Conservation (phyloP, 2,888 invertebrate species). For the Chironomus tentans region DNA sequence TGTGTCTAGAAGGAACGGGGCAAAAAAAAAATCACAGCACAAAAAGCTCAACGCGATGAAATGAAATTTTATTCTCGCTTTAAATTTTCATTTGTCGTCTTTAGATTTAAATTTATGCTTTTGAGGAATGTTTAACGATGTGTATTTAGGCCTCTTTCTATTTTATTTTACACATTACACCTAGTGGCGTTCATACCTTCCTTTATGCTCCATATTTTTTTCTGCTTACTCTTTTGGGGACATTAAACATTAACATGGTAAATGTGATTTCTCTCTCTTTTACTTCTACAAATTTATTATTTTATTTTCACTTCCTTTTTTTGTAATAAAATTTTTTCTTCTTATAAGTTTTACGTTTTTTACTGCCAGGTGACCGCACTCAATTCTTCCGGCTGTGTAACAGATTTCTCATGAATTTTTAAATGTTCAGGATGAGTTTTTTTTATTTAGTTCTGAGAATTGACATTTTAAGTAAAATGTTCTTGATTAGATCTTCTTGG, state of each 20-base stretch:
- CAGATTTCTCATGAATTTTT: no score
- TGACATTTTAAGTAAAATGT: no score
- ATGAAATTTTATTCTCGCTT: background rate
- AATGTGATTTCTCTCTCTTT: background rate
- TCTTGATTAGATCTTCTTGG: no score
- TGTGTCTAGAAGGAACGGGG: background rate
- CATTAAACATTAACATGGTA: background rate
- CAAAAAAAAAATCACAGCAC: background rate
- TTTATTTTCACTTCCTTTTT: background rate
- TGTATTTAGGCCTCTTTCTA: background rate
- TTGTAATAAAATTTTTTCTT: background rate
- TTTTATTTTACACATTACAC: background rate
- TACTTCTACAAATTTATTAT: background rate
- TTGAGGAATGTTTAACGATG: background rate
- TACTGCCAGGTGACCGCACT: background rate
- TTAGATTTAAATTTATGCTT: constrained; percentile 9
- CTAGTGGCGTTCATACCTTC: background rate
- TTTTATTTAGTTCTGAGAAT: no score
- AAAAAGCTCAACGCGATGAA: constrained; percentile 1
- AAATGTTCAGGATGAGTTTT: no score
- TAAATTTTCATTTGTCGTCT: constrained; percentile 12
- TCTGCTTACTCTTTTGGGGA: background rate
- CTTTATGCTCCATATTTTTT: background rate
- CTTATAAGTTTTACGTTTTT: background rate
- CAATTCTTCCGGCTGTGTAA: no score